Evolutionary conservation across 1,140 invertebrate species (phyloP).

Genomic region (Pseudobourletiella spinata): DNA sequence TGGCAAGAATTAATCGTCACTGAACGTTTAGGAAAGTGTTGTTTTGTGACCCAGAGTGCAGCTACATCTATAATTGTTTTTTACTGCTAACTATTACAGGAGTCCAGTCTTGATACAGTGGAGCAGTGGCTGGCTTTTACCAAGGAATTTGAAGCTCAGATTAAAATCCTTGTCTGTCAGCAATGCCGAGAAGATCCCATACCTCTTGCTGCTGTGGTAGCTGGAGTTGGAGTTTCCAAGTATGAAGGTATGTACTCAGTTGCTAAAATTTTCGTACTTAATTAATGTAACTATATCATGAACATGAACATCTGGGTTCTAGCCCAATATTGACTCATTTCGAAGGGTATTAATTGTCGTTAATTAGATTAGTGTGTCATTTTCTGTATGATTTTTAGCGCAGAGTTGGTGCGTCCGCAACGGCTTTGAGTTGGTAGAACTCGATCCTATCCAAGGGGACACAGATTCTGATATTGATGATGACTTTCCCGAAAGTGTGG

Average conservation of each 20-base stretch:
- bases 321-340: no score
- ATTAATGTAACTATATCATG: no score
- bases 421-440: conserved; percentile 63
- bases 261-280: no score
- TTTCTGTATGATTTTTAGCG: conserved; percentile 37
- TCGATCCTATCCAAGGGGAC: conserved; percentile 48
- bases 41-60: no score
- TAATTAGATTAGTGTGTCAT: conserved; percentile 7
- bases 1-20: no score
- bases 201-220: conserved; percentile 1
- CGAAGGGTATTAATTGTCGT: no score
- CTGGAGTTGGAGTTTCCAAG: conserved; percentile 28
- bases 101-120: conserved; percentile 43
- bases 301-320: no score
- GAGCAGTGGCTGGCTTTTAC: conserved; percentile 46
- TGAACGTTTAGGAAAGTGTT: no score
- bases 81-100: no score
- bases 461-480: conserved; percentile 49
- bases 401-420: conserved; percentile 55
- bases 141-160: conserved; percentile 45
- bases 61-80: no score
- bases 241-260: conserved; percentile 24
- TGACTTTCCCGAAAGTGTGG: conserved; percentile 55
- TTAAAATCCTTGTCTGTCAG: conserved; percentile 49
- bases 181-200: conserved; percentile 37